These are phyloP conservation scores for Drosophila tristis DNA, from an alignment of 1,140 invertebrate genomes.

Conservation along the genomic window DNA sequence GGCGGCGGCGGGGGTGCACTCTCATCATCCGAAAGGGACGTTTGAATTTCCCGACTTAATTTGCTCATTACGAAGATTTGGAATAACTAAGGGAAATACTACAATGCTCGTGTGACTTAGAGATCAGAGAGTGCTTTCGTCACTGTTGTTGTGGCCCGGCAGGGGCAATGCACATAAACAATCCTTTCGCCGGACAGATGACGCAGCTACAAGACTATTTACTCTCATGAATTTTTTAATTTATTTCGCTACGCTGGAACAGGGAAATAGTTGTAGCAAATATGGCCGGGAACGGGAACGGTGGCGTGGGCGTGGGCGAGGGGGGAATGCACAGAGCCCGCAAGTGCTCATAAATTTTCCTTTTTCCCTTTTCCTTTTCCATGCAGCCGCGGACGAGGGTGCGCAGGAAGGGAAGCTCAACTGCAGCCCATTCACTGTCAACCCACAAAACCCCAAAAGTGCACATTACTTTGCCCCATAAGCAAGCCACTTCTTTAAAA, in stretches of 20 bases:
- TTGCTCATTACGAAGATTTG: too few relatives aligned
- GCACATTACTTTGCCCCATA: slow-evolving; percentile 49
- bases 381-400: slow-evolving; percentile 17
- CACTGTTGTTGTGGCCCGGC: too few relatives aligned
- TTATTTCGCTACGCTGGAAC: slow-evolving; percentile 15
- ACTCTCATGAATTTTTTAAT: slow-evolving; percentile 32
- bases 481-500: slow-evolving; percentile 50
- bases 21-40: too few relatives aligned
- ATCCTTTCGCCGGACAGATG: slow-evolving; percentile 2
- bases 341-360: slow-evolving; percentile 69
- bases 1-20: too few relatives aligned
- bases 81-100: too few relatives aligned
- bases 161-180: background rate
- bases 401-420: slow-evolving; percentile 31
- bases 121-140: too few relatives aligned
- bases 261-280: slow-evolving; percentile 1
- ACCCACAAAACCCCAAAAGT: slow-evolving; percentile 35
- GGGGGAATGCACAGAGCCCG: slow-evolving; percentile 23
- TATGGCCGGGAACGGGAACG: background rate
- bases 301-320: background rate
- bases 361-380: slow-evolving; percentile 22
- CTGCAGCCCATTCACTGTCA: slow-evolving; percentile 31
- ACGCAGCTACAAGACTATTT: slow-evolving; percentile 12
- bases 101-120: too few relatives aligned
- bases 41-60: too few relatives aligned